Evolutionary conservation across 2,797 vertebrate genomes (phyloP).

Genomic region (Spinibarbus caldwelli): DNA sequence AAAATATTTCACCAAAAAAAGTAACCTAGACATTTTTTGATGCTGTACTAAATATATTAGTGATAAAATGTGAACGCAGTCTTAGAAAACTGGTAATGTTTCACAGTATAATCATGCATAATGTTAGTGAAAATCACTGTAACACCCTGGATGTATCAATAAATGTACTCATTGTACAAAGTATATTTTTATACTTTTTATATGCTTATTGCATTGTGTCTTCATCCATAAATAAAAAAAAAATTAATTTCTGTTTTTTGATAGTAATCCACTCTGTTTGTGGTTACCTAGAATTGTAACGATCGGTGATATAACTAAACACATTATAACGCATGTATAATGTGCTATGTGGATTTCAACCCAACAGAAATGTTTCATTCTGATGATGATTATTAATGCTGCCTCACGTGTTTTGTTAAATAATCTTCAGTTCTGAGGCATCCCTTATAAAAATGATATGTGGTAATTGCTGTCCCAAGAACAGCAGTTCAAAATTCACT

Average conservation of each 20-base stretch:
- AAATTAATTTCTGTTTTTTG: neutral
- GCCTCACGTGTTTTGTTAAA: neutral
- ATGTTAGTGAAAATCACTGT: neutral
- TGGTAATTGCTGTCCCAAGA: slow-evolving; percentile 4
- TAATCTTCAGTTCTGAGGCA: neutral
- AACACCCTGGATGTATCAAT: neutral
- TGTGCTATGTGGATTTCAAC: neutral
- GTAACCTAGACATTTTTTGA: neutral
- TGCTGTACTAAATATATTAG: neutral
- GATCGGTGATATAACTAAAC: neutral
- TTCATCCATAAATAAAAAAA: neutral
- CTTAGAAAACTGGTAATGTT: neutral
- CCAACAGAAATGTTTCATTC: neutral
- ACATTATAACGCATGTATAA: neutral
- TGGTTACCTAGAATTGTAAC: neutral
- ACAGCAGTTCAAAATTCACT: slow-evolving; percentile 4
- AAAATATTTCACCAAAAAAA: slow-evolving; percentile 4
- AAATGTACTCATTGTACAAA: neutral
- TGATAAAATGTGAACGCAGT: neutral
- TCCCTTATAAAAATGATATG: slow-evolving; percentile 9
- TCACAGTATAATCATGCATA: slow-evolving; percentile 17
- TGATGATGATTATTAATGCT: neutral
- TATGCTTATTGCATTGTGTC: neutral
- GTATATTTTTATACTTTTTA: neutral
- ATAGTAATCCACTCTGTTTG: neutral